Base-by-base conservation (phyloP, 2,797 vertebrate genomes). In the Artibeus lituratus region DNA sequence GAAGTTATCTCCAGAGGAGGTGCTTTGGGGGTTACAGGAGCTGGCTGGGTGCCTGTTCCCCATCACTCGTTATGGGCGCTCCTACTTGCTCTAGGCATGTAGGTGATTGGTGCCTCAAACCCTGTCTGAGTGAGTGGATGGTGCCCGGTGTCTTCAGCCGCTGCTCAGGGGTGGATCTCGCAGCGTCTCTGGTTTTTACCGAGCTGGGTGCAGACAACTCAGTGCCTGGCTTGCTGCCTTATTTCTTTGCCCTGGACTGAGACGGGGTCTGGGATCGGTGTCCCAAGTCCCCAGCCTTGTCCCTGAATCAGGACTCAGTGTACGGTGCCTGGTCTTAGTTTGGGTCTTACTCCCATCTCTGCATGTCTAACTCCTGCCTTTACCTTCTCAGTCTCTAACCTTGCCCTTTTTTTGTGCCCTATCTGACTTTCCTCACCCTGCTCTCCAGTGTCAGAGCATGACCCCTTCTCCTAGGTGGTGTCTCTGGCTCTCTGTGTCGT, bases 1-100 rank as follows among this genome's bases (percentile, higher is more conserved):
- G 83, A 97, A 97, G 96, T 96, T 97, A 7, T 37, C 84, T 97
- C 82, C 87, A 0, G 65, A 49, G 90, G 80, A 87, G 90, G 88
- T 39, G 86, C 81, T 44, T 70, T 47, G 39, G 47, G 94, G 95
- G 91, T 87, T 26, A 8, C 44, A 10, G 19, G 72, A 51, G 72
- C 44, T 47, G 51, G 10, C 51, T 3, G 42, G 65, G 53, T n/a
- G 32, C 81, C 73, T 73, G 57, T 35, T 39, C 55, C 37, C 18
- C 7, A 57, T 35, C 83, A 37, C 84, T 95, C 80, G 73, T 14
- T 44, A 67, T 15, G 72, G 78, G 72, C 44, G 37, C 95, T 90
- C 94, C 21, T 78, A 90, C 87, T 95, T 85, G 96, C 76, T 35
- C 15, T 7, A 0, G 14, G 90, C 87, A 0, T 70, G 95, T 77